A percentile compares a stretch with the other conserved stretches of the same genome.
phyloP scores from a whole-genome alignment of 2,113 vertebrate genomes.

The Podilymbus podiceps region DNA sequence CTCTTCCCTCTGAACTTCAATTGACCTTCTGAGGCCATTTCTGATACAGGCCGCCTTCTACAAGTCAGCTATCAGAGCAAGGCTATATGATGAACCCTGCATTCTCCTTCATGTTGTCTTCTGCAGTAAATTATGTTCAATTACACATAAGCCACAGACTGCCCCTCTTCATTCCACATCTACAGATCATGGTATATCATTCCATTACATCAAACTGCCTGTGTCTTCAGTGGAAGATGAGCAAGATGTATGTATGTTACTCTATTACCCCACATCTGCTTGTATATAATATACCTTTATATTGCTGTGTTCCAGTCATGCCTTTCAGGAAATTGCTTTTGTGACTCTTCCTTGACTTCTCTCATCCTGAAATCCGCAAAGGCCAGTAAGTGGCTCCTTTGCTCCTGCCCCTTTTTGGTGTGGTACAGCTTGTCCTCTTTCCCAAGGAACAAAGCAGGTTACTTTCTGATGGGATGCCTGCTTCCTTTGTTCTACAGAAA shows the following conservation, averaged over 20 bases:
- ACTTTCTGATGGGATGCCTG: slow-evolving; percentile 1
- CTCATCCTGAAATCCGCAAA: not conserved
- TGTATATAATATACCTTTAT: not conserved
- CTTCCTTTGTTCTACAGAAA: slow-evolving; percentile 25
- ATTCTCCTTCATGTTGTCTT: not conserved
- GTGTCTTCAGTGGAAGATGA: not conserved
- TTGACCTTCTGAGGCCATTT: not conserved
- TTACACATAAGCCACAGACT: not conserved
- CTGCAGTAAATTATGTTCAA: not conserved
- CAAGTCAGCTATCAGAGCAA: not conserved
- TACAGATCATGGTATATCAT: not conserved
- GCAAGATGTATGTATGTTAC: not conserved
- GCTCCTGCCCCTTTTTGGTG: not conserved
- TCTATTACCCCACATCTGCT: not conserved
- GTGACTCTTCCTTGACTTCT: not conserved
- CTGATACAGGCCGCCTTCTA: not conserved
- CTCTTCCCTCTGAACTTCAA: not conserved
- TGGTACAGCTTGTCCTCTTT: not conserved
- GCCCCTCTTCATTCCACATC: not conserved
- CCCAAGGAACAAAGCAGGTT: slow-evolving; percentile 9
- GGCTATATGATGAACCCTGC: not conserved
- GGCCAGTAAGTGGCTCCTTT: not conserved
- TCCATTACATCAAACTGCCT: not conserved
- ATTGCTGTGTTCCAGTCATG: not conserved
- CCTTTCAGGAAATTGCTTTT: not conserved